Percentiles rank a stretch among this genome's conserved stretches.
Conservation (phyloP, 2,888 invertebrate genomes). For the Aphidius colemani region DNA sequence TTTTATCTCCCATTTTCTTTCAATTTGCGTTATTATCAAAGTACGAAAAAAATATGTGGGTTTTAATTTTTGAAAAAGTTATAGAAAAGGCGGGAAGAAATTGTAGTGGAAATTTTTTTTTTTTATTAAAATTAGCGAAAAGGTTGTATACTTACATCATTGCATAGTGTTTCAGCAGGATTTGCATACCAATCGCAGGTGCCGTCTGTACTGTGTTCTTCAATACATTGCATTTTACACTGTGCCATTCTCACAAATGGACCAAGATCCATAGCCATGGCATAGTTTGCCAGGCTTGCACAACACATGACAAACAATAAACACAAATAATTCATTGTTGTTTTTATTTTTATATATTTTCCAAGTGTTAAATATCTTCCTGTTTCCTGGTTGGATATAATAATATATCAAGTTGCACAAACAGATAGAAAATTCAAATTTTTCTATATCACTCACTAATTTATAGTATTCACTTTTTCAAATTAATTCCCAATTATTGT, state of each 20-base stretch:
- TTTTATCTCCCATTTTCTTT: no score
- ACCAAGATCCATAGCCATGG: constrained; percentile 51
- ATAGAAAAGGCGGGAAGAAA: neutral
- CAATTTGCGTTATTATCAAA: neutral
- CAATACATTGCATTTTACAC: constrained; percentile 55
- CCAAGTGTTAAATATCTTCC: constrained; percentile 4
- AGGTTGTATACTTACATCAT: constrained; percentile 43
- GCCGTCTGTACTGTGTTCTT: constrained; percentile 49
- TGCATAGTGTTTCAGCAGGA: constrained; percentile 47
- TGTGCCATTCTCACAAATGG: constrained; percentile 53
- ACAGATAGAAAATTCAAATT: no score
- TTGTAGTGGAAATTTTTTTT: neutral
- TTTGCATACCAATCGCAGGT: constrained; percentile 50
- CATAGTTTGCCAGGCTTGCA: constrained; percentile 34
- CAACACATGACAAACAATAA: constrained; percentile 40
- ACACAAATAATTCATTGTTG: constrained; percentile 36
- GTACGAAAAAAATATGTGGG: neutral
- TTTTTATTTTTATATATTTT: constrained; percentile 11
- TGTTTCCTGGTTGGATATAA: neutral
- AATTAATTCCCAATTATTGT: no score
- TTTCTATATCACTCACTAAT: no score
- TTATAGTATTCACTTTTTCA: no score
- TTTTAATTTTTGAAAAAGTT: neutral
- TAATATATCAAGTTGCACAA: no score
- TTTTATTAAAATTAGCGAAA: neutral